Conservation (phyloP, 2,797 vertebrate species). For the Atherinosoma microstoma region DNA sequence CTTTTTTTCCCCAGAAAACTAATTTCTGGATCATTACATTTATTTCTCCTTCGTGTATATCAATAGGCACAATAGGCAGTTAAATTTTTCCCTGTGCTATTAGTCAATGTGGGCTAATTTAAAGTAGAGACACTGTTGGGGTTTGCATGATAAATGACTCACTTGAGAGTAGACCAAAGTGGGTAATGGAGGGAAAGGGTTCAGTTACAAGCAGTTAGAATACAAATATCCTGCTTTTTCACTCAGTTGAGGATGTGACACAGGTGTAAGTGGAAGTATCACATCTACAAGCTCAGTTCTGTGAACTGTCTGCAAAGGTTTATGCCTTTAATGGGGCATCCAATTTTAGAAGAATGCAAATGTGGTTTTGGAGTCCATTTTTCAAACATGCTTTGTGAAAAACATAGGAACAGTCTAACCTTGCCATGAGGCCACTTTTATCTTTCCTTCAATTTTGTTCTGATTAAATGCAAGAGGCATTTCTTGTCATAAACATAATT, state of each 20-base stretch:
- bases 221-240: slow-evolving; percentile 50
- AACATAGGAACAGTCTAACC: no score
- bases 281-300: neutral
- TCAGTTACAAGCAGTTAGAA: slow-evolving; percentile 64
- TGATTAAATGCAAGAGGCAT: slow-evolving; percentile 11
- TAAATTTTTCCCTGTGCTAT: slow-evolving; percentile 53
- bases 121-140: slow-evolving; percentile 65
- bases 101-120: slow-evolving; percentile 74
- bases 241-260: slow-evolving; percentile 18
- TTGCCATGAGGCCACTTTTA: neutral
- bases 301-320: neutral
- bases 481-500: slow-evolving; percentile 7
- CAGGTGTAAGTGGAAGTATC: slow-evolving; percentile 9
- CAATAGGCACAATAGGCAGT: slow-evolving; percentile 52
- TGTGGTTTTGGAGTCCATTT: neutral
- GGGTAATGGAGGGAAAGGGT: slow-evolving; percentile 64
- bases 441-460: neutral
- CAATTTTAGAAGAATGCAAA: slow-evolving; percentile 2
- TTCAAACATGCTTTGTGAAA: no score
- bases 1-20: slow-evolving; percentile 20
- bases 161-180: slow-evolving; percentile 48
- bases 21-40: slow-evolving; percentile 69
- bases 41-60: slow-evolving; percentile 52
- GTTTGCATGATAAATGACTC: slow-evolving; percentile 72
- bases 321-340: neutral